These are phyloP conservation scores for Ginglymostoma cirratum DNA, from an alignment of 2,113 vertebrate genomes.

Conservation along the genomic window DNA sequence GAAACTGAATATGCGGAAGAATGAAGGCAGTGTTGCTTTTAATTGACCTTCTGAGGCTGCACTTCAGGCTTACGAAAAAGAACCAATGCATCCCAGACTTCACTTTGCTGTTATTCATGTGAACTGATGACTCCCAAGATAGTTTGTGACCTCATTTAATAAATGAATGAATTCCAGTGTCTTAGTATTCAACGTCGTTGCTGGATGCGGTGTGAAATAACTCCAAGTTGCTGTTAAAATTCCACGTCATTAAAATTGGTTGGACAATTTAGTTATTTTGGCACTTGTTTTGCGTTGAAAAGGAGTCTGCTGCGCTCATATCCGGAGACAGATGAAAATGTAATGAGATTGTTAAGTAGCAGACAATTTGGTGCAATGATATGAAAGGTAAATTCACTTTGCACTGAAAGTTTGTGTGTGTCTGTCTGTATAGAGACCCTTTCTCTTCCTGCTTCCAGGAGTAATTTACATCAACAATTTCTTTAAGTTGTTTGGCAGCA, in stretches of 20 bases:
- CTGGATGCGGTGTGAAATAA: background rate
- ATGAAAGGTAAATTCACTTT: background rate
- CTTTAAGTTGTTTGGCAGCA: background rate
- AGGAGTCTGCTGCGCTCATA: background rate
- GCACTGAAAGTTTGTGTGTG: background rate
- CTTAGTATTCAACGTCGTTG: too few relatives aligned
- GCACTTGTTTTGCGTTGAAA: background rate
- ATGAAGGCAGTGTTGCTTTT: background rate
- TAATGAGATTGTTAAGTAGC: background rate
- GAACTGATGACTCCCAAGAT: background rate
- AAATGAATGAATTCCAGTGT: background rate
- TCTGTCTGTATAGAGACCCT: background rate
- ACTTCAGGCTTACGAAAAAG: background rate
- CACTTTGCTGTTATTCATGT: background rate
- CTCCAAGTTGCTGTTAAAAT: background rate
- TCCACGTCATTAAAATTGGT: background rate
- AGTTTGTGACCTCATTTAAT: background rate
- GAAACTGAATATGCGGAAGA: background rate
- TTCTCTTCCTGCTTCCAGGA: background rate
- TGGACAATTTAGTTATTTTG: background rate
- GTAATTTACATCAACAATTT: background rate
- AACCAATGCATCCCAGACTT: background rate
- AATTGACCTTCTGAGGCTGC: background rate
- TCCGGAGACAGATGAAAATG: background rate
- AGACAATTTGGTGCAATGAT: background rate